Conservation (phyloP, 2,888 invertebrate genomes). For the Limnephilus rhombicus region DNA sequence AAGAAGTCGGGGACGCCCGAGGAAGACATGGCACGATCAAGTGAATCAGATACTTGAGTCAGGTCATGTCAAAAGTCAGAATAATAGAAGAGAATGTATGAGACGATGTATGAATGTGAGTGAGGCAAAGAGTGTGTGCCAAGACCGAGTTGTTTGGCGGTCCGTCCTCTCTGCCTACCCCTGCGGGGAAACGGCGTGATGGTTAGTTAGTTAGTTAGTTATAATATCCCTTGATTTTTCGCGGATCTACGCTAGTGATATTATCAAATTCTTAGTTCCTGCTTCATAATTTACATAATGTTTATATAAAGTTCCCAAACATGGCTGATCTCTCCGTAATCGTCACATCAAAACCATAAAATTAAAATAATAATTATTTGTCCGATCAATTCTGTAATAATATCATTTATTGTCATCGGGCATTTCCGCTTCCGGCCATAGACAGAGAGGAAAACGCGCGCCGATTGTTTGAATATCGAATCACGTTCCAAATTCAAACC, state of each 20-base stretch:
- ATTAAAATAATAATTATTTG: background rate
- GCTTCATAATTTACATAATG: background rate
- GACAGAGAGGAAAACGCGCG: conserved; percentile 54
- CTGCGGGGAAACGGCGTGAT: too few species aligned
- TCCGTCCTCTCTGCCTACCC: too few species aligned
- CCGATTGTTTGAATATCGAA: conserved; percentile 55
- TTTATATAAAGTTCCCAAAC: background rate
- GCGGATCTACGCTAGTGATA: background rate
- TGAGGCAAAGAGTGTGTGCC: too few species aligned
- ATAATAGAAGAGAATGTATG: too few species aligned
- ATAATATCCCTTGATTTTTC: too few species aligned
- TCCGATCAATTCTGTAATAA: conserved; percentile 25
- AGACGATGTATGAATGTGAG: too few species aligned
- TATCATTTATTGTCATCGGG: conserved; percentile 31
- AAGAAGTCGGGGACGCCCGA: too few species aligned
- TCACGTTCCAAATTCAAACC: conserved; percentile 54
- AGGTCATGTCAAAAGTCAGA: too few species aligned
- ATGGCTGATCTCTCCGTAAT: background rate
- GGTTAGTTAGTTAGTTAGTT: too few species aligned
- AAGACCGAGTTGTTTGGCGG: too few species aligned
- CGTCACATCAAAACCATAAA: conserved; percentile 3
- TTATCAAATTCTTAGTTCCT: background rate
- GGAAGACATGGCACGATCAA: too few species aligned
- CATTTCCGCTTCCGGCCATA: conserved; percentile 58
- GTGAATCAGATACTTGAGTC: too few species aligned